Evolutionary conservation across 2,888 invertebrate genomes (phyloP), one percentile per base, ranked within the genome.

Genomic region (Acanthococcus lagerstroemiae): DNA sequence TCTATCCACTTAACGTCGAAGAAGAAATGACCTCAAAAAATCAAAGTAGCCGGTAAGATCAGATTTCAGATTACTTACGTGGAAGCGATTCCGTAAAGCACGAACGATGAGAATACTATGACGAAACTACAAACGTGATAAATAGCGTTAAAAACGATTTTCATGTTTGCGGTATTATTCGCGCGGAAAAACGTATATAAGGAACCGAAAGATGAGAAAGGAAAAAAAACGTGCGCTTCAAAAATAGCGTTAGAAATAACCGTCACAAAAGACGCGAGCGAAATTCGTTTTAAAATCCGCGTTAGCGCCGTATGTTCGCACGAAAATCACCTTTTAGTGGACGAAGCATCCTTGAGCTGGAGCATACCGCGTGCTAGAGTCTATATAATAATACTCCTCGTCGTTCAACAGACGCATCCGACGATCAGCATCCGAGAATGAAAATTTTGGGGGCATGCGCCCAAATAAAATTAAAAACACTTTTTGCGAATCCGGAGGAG

Each of bases 71-170:
- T n/a, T n/a, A 61, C 60, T 61, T 21, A 61, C 60, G 63, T 63
- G 30, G 21, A 52, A 12, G 63, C 63, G 15, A 63, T 63, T 22
- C 63, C 63, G 24, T 63, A 21, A 7, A 63, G 54, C 1, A 37
- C 37, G 21, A 63, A 19, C 44, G 63, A 54, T 17, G 22, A 54
- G 30, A 63, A 63, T 12, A 63, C 25, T 15, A 37, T 26, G 26
- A 44, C 24, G 24, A 63, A 52, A 30, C 52, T 52, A 52, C 63
- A 63, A 52, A 54, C 26, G 44, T 63, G 54, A 15, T 50, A 22
- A 54, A 54, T 17, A 21, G 52, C 21, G 26, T 50, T 52, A 24
- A 15, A 30, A 54, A 27, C 25, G 26, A 54, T 54, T 44, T 44
- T 37, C 44, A 26, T 5, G 15, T 48, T 52, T 24, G 37, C 37